These are phyloP conservation scores for Kryptolebias marmoratus DNA, from an alignment of 2,113 vertebrate species.

Conservation along the genomic window DNA sequence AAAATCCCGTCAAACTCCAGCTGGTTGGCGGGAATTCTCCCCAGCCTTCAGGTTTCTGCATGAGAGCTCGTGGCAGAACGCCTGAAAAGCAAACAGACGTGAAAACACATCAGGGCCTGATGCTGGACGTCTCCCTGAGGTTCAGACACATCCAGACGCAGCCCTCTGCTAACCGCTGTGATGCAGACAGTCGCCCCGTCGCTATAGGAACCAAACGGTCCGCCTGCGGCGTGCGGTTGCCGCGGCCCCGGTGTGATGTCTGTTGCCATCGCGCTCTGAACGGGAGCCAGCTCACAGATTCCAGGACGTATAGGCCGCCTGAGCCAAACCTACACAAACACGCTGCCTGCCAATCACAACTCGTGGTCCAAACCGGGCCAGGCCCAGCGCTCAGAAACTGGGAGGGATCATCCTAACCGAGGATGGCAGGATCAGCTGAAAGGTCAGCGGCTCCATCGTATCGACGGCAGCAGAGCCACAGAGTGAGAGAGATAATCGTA, in stretches of 20 bases:
- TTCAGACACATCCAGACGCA: slow-evolving; percentile 58
- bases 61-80: slow-evolving; percentile 10
- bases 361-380: slow-evolving; percentile 54
- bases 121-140: slow-evolving; percentile 46
- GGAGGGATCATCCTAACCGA: slow-evolving; percentile 50
- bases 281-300: slow-evolving; percentile 41
- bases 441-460: slow-evolving; percentile 45
- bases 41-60: slow-evolving; percentile 6
- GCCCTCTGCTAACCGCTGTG: slow-evolving; percentile 57
- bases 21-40: slow-evolving; percentile 3
- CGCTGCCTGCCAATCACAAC: slow-evolving; percentile 68
- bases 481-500: not conserved
- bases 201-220: slow-evolving; percentile 65
- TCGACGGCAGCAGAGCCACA: slow-evolving; percentile 1
- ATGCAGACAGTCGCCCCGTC: slow-evolving; percentile 61
- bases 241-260: slow-evolving; percentile 62
- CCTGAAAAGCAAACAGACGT: slow-evolving; percentile 36
- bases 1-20: not conserved
- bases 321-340: slow-evolving; percentile 75
- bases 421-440: slow-evolving; percentile 46
- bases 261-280: slow-evolving; percentile 62
- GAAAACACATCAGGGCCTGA: slow-evolving; percentile 43
- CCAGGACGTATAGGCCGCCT: slow-evolving; percentile 43
- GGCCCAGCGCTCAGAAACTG: slow-evolving; percentile 51
- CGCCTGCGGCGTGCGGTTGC: slow-evolving; percentile 49